Evolutionary conservation across 1,140 invertebrate species (phyloP).

Genomic region (Paraescarpia echinospica): DNA sequence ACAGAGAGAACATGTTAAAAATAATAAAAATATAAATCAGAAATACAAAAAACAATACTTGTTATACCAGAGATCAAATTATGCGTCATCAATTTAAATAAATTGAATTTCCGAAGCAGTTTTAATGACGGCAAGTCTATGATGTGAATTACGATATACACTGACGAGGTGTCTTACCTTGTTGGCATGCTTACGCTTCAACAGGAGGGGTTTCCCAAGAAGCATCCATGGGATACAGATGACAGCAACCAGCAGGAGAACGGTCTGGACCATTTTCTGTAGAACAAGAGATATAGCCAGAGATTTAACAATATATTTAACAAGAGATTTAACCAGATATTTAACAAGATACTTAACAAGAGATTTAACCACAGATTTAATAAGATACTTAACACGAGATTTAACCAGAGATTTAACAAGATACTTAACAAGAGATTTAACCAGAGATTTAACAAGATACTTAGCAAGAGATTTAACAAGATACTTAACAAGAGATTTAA

Average conservation of each 20-base stretch:
- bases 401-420: constrained; percentile 3
- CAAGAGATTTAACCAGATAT: not conserved
- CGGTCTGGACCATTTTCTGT: constrained; percentile 73
- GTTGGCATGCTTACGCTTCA: constrained; percentile 52
- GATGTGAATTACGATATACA: too few species aligned
- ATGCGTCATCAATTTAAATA: too few species aligned
- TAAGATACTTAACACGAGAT: not conserved
- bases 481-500: too few species aligned
- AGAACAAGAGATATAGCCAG: constrained; percentile 16
- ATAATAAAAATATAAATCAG: too few species aligned
- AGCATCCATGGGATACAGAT: constrained; percentile 91
- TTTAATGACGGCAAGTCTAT: too few species aligned
- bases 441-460: not conserved
- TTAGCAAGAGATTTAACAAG: too few species aligned
- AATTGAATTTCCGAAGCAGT: too few species aligned
- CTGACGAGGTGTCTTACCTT: not conserved
- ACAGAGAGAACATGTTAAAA: too few species aligned
- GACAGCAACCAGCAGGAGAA: constrained; percentile 74
- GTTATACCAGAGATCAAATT: too few species aligned
- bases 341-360: not conserved
- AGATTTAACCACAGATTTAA: not conserved
- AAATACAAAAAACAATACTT: too few species aligned
- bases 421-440: not conserved
- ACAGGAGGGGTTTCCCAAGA: constrained; percentile 82
- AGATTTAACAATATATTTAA: not conserved